Evolutionary conservation across 2,113 vertebrate genomes (phyloP).

Genomic region (Baryphthengus martii): DNA sequence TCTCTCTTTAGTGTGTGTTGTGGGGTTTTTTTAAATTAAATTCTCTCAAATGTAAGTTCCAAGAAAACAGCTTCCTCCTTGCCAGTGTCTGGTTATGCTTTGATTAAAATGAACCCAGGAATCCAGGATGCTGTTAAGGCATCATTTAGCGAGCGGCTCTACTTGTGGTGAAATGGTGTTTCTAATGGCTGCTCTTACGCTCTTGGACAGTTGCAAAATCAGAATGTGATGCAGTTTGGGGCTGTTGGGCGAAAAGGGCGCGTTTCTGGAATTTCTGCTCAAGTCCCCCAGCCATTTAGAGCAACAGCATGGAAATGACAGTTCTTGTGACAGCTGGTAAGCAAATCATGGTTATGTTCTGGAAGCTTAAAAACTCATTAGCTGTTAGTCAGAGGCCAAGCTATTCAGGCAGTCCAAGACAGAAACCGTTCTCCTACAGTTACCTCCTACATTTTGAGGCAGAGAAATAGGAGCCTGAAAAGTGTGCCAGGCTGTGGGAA

Average conservation of each 20-base stretch:
- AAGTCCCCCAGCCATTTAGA: neutral
- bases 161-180: neutral
- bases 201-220: neutral
- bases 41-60: neutral
- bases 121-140: neutral
- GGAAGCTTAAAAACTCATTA: neutral
- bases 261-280: neutral
- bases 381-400: neutral
- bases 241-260: neutral
- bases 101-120: neutral
- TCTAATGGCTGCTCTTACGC: neutral
- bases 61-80: neutral
- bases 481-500: neutral
- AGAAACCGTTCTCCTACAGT: neutral
- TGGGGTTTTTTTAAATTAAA: neutral
- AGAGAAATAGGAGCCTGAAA: neutral
- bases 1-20: too few relatives aligned
- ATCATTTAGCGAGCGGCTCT: neutral
- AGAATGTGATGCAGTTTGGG: neutral
- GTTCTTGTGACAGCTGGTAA: neutral
- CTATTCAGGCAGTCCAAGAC: neutral
- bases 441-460: neutral
- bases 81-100: neutral
- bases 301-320: neutral
- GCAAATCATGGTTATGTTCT: neutral